Base-by-base conservation (phyloP, 2,797 vertebrate species). In the Pygocentrus nattereri region DNA sequence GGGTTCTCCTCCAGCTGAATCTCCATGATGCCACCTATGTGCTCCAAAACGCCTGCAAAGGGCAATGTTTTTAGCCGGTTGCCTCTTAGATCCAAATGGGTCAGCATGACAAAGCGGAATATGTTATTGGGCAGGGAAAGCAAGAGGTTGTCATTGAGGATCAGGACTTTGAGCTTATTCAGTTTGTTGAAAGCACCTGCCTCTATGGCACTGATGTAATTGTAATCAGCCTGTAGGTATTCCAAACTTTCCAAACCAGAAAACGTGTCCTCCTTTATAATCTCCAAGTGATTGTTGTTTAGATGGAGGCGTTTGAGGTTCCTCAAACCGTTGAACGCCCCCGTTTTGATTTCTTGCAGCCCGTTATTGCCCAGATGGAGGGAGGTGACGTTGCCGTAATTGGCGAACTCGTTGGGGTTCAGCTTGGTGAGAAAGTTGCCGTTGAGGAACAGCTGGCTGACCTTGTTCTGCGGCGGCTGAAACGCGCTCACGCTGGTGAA, bases 1-100 rank as follows among this genome's bases (percentile, higher is more conserved):
- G 98, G 98, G 83, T 99, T 99, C 87, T 99, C 98, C 86, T 99
- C 98, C 84, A 99, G 93, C 93, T 99, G 97, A 84, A 99, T 99
- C 90, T 99, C 98, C 97, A 99, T 98, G 88, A 99, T 99, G 47
- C 98, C 97, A 0, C 97, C 98, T 0, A 99, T 98, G 88, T 99
- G 98, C 89, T 99, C 98, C 74, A 99, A 89, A 74, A 99, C 97
- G 0, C 98, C 98, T 0, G 97, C 96, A 38, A 99, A 99, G 8
- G 98, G 98, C 92, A 99, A 91, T 90, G 94, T 97, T 88, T 98
- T 98, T 61, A 99, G 93, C 27, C 98, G 90, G 87, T 99, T 99
- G 1, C 98, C 98, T 31, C 98, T 95, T 90, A 99, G 94, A 92
- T 99, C 98, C 93, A 99, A 93, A 90, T 99, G 98, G 41, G 98